A percentile compares a stretch with the other conserved stretches of the same genome.
Evolutionary conservation across 2,888 invertebrate genomes (phyloP).

Genomic region (Palloptera scutellata): DNA sequence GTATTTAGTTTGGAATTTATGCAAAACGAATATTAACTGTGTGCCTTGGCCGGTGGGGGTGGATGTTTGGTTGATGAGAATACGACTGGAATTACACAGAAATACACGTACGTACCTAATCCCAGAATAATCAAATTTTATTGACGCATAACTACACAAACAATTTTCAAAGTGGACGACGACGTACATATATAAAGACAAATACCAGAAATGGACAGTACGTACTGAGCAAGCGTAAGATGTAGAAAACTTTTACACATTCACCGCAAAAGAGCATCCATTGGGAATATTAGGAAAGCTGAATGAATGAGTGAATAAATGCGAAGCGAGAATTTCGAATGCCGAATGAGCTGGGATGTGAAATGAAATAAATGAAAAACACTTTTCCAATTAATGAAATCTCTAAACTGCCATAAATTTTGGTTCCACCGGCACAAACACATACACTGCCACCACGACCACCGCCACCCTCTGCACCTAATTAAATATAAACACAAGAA

Average conservation of each 20-base stretch:
- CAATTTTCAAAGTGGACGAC: slow-evolving; percentile 23
- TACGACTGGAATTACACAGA: neutral
- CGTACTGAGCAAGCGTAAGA: neutral
- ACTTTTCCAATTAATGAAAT: slow-evolving; percentile 62
- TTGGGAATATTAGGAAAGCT: neutral
- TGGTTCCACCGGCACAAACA: too few relatives aligned
- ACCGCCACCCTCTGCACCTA: slow-evolving; percentile 13
- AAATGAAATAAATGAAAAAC: slow-evolving; percentile 4
- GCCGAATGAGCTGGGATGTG: neutral
- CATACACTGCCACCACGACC: too few relatives aligned
- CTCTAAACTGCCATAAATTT: slow-evolving; percentile 59
- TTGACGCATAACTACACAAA: slow-evolving; percentile 44
- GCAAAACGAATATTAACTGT: slow-evolving; percentile 26
- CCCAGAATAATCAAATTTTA: slow-evolving; percentile 59
- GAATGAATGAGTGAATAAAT: neutral
- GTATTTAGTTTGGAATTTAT: slow-evolving; percentile 29
- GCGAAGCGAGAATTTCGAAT: neutral
- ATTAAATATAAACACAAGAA: slow-evolving; percentile 22
- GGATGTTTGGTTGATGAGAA: too few relatives aligned
- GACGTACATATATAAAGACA: neutral
- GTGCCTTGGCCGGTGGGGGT: neutral
- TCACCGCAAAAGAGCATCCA: neutral
- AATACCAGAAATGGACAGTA: too few relatives aligned
- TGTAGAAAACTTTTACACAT: neutral
- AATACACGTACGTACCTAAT: slow-evolving; percentile 42